phyloP scores from a whole-genome alignment of 2,113 vertebrate species.

The Mobula hypostoma region DNA sequence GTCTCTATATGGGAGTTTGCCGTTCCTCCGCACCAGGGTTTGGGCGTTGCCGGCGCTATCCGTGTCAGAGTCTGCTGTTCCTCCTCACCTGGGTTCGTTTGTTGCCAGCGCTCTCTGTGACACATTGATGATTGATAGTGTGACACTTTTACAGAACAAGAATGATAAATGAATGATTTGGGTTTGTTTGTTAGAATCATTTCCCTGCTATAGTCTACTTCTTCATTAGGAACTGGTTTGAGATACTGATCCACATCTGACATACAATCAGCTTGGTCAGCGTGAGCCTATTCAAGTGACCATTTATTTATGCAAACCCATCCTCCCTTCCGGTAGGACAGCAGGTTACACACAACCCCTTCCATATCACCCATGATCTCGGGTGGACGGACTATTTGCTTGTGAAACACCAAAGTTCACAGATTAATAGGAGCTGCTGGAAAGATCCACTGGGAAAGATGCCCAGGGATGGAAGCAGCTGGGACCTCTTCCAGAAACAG shows the following conservation, averaged over 20 bases:
- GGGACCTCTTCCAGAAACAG: neutral
- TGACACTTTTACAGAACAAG: too few species aligned
- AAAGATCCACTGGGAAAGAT: neutral
- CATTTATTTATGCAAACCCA: neutral
- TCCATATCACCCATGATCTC: neutral
- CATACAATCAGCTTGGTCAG: neutral
- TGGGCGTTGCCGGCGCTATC: too few species aligned
- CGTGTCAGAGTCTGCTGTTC: too few species aligned
- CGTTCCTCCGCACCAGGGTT: too few species aligned
- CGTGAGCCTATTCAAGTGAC: neutral
- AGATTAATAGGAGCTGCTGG: too few species aligned
- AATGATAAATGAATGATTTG: neutral
- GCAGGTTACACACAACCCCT: neutral
- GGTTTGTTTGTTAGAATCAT: neutral
- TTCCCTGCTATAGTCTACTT: neutral
- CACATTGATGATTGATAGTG: too few species aligned
- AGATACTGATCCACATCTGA: neutral
- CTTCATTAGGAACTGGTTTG: neutral
- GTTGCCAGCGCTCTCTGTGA: too few species aligned
- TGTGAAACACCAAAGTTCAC: too few species aligned
- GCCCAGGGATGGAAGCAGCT: neutral
- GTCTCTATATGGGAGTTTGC: too few species aligned
- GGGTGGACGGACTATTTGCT: too few species aligned
- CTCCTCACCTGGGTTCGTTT: too few species aligned
- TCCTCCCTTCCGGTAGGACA: neutral